Base-by-base conservation (phyloP, 2,113 vertebrate species). In the Brachyhypopomus occidentalis region DNA sequence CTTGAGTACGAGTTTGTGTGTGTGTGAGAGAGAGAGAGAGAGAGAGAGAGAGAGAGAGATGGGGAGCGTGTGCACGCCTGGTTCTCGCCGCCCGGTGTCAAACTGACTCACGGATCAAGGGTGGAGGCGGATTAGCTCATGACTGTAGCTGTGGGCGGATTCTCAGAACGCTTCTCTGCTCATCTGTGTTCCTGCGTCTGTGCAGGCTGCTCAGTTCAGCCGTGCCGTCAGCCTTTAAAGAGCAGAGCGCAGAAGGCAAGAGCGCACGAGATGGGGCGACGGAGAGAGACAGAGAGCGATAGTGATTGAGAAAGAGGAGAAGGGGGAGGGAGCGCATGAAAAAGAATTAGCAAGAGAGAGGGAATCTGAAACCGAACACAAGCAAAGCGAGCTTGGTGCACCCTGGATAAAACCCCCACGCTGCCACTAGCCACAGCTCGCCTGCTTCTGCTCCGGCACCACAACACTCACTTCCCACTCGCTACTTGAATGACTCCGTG, bases 401-500 rank as follows among this genome's bases (percentile, higher is more conserved):
- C 55, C 36, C 66, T 83, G 71, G 77, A 60, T 64, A 36, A 84
- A 71, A 22, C 55, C 38, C 62, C 7, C 59, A 20, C 58, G 23
- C 38, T 27, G 34, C 34, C 66, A 70, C 2, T n/a, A 69, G 41
- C 34, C 64, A 34, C 55, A 67, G 8, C n/a, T 27, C 17, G 36
- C 34, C 38, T 75, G 56, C 62, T 59, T 20, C 30, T 27, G 12
- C 23, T 77, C 69, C 77, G 52, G 69, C 45, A 72, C 58, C 36
- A 45, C 71, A 77, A 73, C 22, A 71, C n/a, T 59, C 41, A 34
- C 48, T 52, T 72, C 56, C 38, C 14, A 80, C 82, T 84, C 69
- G 84, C 77, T 81, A 84, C 84, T 64, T 87, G 86, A 87, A 85
- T 88, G 84, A 52, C 86, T 71, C 78, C 85, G 83, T 75, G 63